Conservation (phyloP, 2,797 vertebrate genomes). For the Tokudaia tokunoshimensis region DNA sequence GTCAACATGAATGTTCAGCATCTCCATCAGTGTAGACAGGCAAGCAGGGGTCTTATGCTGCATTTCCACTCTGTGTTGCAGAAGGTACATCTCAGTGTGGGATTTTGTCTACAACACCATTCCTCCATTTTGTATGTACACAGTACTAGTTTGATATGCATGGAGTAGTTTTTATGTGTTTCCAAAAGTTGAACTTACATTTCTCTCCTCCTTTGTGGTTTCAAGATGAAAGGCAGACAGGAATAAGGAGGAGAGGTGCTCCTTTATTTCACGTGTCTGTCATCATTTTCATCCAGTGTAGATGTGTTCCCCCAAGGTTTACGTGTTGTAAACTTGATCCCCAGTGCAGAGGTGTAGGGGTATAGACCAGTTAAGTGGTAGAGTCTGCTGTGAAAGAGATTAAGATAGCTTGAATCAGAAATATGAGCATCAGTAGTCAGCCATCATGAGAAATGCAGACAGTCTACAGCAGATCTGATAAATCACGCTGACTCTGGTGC, state of each 20-base stretch:
- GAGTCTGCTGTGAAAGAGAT: neutral
- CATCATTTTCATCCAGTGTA: neutral
- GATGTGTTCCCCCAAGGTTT: neutral
- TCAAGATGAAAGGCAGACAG: neutral
- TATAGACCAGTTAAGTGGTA: neutral
- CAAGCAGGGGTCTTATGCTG: neutral
- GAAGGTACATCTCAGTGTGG: neutral
- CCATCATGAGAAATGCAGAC: neutral
- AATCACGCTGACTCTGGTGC: neutral
- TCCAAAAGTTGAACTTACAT: neutral
- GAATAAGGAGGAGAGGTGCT: neutral
- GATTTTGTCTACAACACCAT: neutral
- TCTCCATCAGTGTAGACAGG: neutral
- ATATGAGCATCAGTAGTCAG: neutral
- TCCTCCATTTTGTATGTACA: neutral
- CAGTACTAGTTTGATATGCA: neutral
- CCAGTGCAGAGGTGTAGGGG: neutral
- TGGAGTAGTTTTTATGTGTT: neutral
- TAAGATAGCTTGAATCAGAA: neutral
- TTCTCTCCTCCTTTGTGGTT: conserved; percentile 6
- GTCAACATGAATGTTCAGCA: neutral
- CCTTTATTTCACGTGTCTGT: conserved; percentile 12
- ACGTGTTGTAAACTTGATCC: neutral
- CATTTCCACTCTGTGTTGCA: neutral
- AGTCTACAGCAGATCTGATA: neutral